These are phyloP conservation scores for Dolichoris vasculosae DNA, from an alignment of 1,140 invertebrate genomes.

Conservation along the genomic window DNA sequence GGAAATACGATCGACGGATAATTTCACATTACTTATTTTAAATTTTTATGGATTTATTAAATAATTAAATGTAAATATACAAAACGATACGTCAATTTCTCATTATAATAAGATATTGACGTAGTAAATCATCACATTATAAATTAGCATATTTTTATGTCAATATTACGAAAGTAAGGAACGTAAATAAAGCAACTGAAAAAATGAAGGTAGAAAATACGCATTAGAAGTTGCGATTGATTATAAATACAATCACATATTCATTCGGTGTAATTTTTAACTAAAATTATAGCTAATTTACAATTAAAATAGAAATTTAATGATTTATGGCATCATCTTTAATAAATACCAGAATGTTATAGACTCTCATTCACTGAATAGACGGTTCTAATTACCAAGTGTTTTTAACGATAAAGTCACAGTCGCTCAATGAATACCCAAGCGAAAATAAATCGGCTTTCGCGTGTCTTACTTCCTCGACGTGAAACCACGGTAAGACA, in stretches of 20 bases:
- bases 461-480: no score
- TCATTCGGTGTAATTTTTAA: not conserved
- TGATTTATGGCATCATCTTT: not conserved
- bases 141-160: not conserved
- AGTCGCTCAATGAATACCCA: not conserved
- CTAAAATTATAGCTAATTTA: not conserved
- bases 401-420: not conserved
- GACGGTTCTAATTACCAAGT: not conserved
- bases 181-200: not conserved
- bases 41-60: not conserved
- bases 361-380: no score
- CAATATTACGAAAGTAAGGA: not conserved
- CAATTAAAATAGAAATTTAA: not conserved
- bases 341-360: not conserved
- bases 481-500: not conserved
- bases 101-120: not conserved
- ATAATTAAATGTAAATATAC: no score
- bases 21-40: no score
- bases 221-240: not conserved
- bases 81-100: not conserved
- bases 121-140: no score
- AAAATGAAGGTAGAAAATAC: not conserved
- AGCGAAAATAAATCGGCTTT: not conserved
- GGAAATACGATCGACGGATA: no score
- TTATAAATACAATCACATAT: not conserved